phyloP scores from a whole-genome alignment of 2,888 invertebrate species.

The Pterostichus madidus region DNA sequence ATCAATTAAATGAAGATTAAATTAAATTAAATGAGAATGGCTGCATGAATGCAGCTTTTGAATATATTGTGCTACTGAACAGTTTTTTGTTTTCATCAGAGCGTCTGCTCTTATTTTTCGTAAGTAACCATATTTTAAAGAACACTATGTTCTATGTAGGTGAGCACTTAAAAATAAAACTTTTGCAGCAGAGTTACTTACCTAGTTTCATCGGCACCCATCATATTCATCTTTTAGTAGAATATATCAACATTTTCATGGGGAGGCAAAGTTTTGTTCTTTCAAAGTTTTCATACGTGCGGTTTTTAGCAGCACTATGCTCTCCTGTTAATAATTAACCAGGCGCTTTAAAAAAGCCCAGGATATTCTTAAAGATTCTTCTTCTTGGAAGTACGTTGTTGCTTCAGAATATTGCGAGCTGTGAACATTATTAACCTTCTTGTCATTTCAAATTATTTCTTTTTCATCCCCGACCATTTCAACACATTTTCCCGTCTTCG shows the following conservation, averaged over 20 bases:
- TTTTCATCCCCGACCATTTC: too few species aligned
- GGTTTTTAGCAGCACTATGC: constrained; percentile 41
- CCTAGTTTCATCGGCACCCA: constrained; percentile 23
- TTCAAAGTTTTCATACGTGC: constrained; percentile 38
- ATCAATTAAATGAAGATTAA: too few species aligned
- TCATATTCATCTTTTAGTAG: constrained; percentile 27
- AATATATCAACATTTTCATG: constrained; percentile 54
- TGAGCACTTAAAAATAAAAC: constrained; percentile 41
- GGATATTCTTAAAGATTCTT: constrained; percentile 21
- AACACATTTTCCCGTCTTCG: too few species aligned
- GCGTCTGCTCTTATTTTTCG: neutral
- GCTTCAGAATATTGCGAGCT: too few species aligned
- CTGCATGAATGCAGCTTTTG: too few species aligned
- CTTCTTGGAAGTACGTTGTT: neutral
- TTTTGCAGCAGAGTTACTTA: constrained; percentile 12
- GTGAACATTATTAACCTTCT: too few species aligned
- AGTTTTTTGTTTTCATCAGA: neutral
- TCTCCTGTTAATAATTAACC: constrained; percentile 32
- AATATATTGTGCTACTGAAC: too few species aligned
- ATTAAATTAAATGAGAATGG: too few species aligned
- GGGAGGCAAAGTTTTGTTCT: constrained; percentile 38
- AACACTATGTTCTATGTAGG: constrained; percentile 10
- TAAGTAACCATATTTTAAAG: neutral
- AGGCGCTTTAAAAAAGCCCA: constrained; percentile 32
- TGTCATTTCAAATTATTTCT: too few species aligned